Base-by-base conservation (phyloP, 2,888 invertebrate species). In the Pherbina coryleti region DNA sequence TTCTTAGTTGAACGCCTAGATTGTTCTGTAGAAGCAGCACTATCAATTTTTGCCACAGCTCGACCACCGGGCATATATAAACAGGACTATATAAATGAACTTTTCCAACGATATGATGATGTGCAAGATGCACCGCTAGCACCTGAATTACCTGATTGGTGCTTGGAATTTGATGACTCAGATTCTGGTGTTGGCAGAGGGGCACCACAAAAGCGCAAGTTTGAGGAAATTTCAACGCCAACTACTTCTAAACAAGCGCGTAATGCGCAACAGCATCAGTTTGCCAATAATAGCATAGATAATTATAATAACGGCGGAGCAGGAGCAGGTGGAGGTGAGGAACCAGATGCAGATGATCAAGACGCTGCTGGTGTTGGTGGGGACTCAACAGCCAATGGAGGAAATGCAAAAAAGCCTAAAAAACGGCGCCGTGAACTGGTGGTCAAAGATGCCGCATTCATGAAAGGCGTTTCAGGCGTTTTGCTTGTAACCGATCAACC, bases 11-110 rank as follows among this genome's bases (percentile, higher is more conserved):
- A 96, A 86, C 93, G 93, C 80, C 91, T 94, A 85, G 95, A 95
- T 83, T 96, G 94, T 90, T 94, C 95, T 85, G 92, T 98, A 0
- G 97, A 96, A 82, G 95, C 95, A 3, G 98, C 97, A 0, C 87
- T 98, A 7, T 91, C 91, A 55, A 93, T 93, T 85, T 98, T 98
- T 90, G 92, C 94, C 2, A 91, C 82, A 51, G 86, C 88, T 3
- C 86, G 99, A 80, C 94, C 96, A 0, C 97, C 98, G 0, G 99
- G 99, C 25, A 99, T 99, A 85, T 99, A 99, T 90, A 99, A 99
- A 89, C 94, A 93, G 82, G 98, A 98, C 87, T 99, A 99, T 88
- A 92, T 99, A 75, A 91, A 93, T 83, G 98, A 98, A 89, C 90
- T 99, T 44, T 98, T 94, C 87, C 91, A 91, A 77, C 92, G 96